These are phyloP conservation scores for Rhynchonema sp. DNA, from an alignment of 2,888 invertebrate genomes.

Conservation along the genomic window DNA sequence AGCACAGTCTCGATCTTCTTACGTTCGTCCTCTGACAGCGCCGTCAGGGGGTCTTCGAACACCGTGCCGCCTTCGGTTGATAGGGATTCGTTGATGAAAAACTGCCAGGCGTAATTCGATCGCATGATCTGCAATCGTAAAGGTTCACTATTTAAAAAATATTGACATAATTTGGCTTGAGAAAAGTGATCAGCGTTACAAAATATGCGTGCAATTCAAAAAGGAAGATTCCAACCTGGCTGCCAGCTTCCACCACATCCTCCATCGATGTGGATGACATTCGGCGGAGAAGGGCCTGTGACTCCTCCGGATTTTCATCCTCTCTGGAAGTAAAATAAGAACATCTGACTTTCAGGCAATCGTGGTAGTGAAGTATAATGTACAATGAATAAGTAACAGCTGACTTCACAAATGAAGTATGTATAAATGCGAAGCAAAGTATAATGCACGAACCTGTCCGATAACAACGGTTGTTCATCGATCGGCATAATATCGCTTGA, in stretches of 20 bases:
- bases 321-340: too few species aligned
- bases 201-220: too few species aligned
- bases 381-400: too few species aligned
- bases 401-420: too few species aligned
- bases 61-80: neutral
- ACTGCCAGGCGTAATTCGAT: neutral
- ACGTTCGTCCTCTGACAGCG: neutral
- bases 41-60: neutral
- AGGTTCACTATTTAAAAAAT: too few species aligned
- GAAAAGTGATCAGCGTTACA: too few species aligned
- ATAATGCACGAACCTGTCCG: neutral
- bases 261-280: neutral
- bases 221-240: too few species aligned
- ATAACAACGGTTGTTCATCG: neutral
- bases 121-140: neutral
- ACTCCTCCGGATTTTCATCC: neutral
- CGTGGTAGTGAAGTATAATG: too few species aligned
- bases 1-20: neutral
- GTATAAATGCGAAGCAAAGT: too few species aligned
- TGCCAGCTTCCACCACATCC: neutral
- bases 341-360: too few species aligned
- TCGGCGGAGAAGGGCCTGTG: neutral
- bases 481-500: neutral
- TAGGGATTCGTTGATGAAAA: neutral
- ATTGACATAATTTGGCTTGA: too few species aligned